These are phyloP conservation scores for Bombus terrestris DNA, from an alignment of 1,140 invertebrate genomes.

Conservation along the genomic window DNA sequence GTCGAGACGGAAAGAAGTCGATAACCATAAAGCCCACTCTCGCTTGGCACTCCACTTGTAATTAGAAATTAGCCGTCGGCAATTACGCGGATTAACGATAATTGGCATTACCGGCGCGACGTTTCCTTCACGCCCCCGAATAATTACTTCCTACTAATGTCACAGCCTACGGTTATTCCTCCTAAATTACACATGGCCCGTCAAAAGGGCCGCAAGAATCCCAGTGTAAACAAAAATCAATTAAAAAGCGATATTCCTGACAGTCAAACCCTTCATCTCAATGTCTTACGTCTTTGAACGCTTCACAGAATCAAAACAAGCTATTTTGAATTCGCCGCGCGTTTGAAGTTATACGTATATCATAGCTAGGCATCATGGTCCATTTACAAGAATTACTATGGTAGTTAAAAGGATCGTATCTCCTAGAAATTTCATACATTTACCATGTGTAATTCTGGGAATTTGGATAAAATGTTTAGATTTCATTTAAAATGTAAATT, in stretches of 20 bases:
- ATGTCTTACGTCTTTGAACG: neutral
- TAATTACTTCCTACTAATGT: slow-evolving; percentile 70
- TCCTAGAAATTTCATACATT: neutral
- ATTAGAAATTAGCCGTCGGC: slow-evolving; percentile 75
- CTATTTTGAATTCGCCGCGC: neutral
- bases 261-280: too few relatives aligned
- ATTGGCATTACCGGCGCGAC: slow-evolving; percentile 74
- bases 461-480: neutral
- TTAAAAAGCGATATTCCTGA: too few relatives aligned
- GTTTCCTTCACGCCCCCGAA: slow-evolving; percentile 57
- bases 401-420: neutral
- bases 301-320: slow-evolving; percentile 1
- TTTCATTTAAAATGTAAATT: too few relatives aligned
- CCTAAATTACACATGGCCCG: neutral
- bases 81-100: slow-evolving; percentile 76
- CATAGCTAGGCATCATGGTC: neutral
- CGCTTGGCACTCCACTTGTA: slow-evolving; percentile 60
- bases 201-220: neutral
- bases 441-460: neutral
- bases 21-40: slow-evolving; percentile 54
- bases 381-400: neutral
- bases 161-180: slow-evolving; percentile 17
- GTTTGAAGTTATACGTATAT: neutral
- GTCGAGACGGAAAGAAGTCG: slow-evolving; percentile 34
- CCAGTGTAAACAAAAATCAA: neutral